Conservation (phyloP, 1,140 invertebrate species). For the Lasioglossum baleicum region DNA sequence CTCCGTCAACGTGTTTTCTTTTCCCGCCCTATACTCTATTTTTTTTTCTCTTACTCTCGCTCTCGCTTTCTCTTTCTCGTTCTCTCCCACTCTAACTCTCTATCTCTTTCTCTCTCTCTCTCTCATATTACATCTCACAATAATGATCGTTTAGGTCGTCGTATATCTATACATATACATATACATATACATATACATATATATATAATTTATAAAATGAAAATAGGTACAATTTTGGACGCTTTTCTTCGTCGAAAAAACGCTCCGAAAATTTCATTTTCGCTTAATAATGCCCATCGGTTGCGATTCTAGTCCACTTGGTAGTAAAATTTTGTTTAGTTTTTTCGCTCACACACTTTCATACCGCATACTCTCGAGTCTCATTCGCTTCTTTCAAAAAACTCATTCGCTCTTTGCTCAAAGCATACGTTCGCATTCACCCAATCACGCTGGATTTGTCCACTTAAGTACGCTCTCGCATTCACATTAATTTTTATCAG, state of each 20-base stretch:
- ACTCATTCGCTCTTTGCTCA: neutral
- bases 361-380: conserved; percentile 4
- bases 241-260: conserved; percentile 79
- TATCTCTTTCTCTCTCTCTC: neutral
- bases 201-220: conserved; percentile 80
- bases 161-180: conserved; percentile 79
- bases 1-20: conserved; percentile 58
- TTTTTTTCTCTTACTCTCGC: too few relatives aligned
- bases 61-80: too few relatives aligned
- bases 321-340: conserved; percentile 79
- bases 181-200: conserved; percentile 74
- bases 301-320: conserved; percentile 81
- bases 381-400: conserved; percentile 8
- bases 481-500: conserved; percentile 56
- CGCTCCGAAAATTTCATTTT: conserved; percentile 77
- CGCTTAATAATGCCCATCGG: conserved; percentile 80
- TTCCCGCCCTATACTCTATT: neutral
- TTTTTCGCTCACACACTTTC: conserved; percentile 56
- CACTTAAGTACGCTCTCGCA: conserved; percentile 36
- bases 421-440: conserved; percentile 35
- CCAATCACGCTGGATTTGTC: conserved; percentile 33
- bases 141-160: conserved; percentile 78
- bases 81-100: too few relatives aligned
- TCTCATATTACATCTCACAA: conserved; percentile 70
- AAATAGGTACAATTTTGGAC: conserved; percentile 81